Base-by-base conservation (phyloP, 1,140 invertebrate species). In the Triops longicaudatus region DNA sequence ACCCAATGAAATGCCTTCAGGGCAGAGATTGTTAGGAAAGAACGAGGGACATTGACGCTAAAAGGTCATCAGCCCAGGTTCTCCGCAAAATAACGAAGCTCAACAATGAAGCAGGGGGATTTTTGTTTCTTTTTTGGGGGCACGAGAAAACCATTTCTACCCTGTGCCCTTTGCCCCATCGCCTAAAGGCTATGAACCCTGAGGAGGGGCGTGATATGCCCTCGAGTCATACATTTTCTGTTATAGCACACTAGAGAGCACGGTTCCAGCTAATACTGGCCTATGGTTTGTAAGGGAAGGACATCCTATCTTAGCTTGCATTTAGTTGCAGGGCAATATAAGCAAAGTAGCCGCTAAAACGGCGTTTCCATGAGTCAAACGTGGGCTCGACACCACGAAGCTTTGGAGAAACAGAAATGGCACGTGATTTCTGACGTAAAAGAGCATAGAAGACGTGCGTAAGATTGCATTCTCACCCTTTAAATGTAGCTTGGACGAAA, bases 11-110 rank as follows among this genome's bases (percentile, higher is more conserved):
- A 22, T 6, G 50, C 22, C 17, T 10, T 17, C 50, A n/a, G 50
- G 22, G 17, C 17, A n/a, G 10, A 22, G 50, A 22, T 63, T 63
- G 50, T 63, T 63, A 63, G n/a, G 50, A 17, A 63, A 22, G 31
- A 37, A 63, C 14, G 50, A 63, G 50, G 50, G 50, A 63, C 50
- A 63, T 63, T 63, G 50, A 63, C 50, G 50, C 50, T 63, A 63
- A 63, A 63, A 63, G 50, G 50, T 63, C 50, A 63, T 63, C 50
- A 63, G 50, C 7, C 50, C 14, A 63, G 17, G 50, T 63, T 63
- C 50, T 22, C 50, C 50, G 50, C 50, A 37, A 63, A 63, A 63
- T 63, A 63, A 63, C 50, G 50, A 63, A 63, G 50, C 50, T 22
- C 50, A 63, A 63, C 22, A 22, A 63, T n/a, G 50, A 22, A 37